phyloP scores from a whole-genome alignment of 1,140 invertebrate species.

The Hypsibius dujardini region DNA sequence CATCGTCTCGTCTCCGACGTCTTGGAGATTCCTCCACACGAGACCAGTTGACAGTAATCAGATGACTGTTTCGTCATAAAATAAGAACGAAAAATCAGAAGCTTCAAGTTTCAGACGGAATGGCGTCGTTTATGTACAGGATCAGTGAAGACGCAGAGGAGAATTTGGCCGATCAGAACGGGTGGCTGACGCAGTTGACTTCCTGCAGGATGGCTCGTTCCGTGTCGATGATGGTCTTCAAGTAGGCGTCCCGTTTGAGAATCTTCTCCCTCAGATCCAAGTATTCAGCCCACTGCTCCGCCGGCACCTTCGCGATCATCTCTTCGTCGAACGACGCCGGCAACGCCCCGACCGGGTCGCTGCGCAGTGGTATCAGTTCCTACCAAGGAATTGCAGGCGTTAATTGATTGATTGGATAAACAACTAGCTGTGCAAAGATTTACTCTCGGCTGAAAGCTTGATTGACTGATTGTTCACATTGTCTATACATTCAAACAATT shows the following conservation, averaged over 20 bases:
- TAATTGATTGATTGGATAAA: neutral
- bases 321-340: neutral
- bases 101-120: no score
- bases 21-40: no score
- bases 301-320: neutral
- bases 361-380: neutral
- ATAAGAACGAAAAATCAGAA: no score
- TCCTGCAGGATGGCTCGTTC: neutral
- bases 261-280: neutral
- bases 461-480: no score
- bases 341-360: neutral
- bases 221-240: constrained; percentile 1
- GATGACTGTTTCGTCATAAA: no score
- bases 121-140: neutral
- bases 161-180: neutral
- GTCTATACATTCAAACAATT: no score
- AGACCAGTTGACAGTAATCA: no score
- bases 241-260: neutral
- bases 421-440: neutral
- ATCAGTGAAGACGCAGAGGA: neutral
- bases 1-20: no score
- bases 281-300: neutral
- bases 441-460: no score
- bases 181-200: neutral
- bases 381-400: neutral